Base-by-base conservation (phyloP, 2,888 invertebrate genomes). In the Periphyllus acericola region DNA sequence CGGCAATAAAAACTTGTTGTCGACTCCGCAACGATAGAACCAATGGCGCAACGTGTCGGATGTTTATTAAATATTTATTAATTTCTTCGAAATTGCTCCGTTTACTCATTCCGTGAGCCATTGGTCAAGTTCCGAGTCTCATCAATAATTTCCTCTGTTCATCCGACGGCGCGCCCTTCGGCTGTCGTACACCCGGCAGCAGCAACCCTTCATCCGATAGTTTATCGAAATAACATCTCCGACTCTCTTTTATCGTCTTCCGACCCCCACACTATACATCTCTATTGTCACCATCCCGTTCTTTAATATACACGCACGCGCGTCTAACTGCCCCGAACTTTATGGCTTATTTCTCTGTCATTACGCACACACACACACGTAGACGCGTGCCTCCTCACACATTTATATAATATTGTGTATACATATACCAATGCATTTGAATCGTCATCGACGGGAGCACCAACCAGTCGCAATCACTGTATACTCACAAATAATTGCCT, bases 161-260 rank as follows among this genome's bases (percentile, higher is more conserved):
- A 19, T 29, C 36, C 60, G 25, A 40, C 66, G 55, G 36, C 36
- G 36, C 66, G 32, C 86, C 55, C 80, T 68, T 29, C 86, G 29
- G 83, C 21, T 34, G 29, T 29, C 75, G 60, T 66, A n/a, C 55
- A 21, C 21, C 32, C 60, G 78, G 52, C 25, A 46, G 5, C 32
- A 8, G 36, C 86, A 17, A 86, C 79, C 86, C 86, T 86, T 80
- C 86, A 29, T 52, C 52, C 72, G 86, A 86, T 34, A 71, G 78
- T 80, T 80, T 86, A 86, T 86, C 86, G 86, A 86, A 86, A 86
- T 86, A 86, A 80, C 86, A 86, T 86, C 86, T 80, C 86, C 55
- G 55, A 72, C 71, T 86, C 85, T 71, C 78, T 80, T 86, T 86
- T 80, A 86, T 86, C 83, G 83, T 66, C 75, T 40, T 25, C 21